phyloP scores from a whole-genome alignment of 30 jellyfish, hydroid and myxozoan species.

The Mastigias papua region DNA sequence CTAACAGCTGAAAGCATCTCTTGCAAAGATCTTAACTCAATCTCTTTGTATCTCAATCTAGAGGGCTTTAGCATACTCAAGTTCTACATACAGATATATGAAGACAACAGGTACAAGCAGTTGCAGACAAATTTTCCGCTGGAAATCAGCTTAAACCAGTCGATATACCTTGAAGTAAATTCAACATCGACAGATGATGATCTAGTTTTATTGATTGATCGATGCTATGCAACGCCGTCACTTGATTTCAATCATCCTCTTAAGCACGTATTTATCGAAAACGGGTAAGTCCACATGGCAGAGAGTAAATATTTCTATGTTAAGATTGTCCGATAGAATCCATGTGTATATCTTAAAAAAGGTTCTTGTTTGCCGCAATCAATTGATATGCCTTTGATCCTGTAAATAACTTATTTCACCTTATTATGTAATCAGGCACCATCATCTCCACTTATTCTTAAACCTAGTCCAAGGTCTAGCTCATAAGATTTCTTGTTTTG shows the following conservation, averaged over 20 bases:
- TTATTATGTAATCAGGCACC: not conserved
- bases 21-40: not conserved
- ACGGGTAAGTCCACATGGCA: too few species aligned
- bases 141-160: slow-evolving; percentile 11
- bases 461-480: not conserved
- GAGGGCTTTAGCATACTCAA: slow-evolving; percentile 43
- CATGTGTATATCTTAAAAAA: not conserved
- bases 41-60: not conserved
- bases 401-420: not conserved
- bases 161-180: slow-evolving; percentile 35
- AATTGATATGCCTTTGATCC: too few species aligned
- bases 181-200: slow-evolving; percentile 29
- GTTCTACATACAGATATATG: slow-evolving; percentile 36
- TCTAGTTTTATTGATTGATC: slow-evolving; percentile 50
- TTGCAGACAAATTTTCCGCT: slow-evolving; percentile 18
- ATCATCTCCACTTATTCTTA: not conserved
- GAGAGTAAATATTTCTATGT: not conserved
- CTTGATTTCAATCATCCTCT: not conserved
- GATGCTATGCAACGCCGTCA: slow-evolving; percentile 58
- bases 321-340: not conserved
- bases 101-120: slow-evolving; percentile 18
- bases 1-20: not conserved
- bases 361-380: too few species aligned
- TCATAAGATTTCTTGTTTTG: too few species aligned
- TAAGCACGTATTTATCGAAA: slow-evolving; percentile 15